Evolutionary conservation across 2,888 invertebrate genomes (phyloP).

Genomic region (Antheraea assamensis): DNA sequence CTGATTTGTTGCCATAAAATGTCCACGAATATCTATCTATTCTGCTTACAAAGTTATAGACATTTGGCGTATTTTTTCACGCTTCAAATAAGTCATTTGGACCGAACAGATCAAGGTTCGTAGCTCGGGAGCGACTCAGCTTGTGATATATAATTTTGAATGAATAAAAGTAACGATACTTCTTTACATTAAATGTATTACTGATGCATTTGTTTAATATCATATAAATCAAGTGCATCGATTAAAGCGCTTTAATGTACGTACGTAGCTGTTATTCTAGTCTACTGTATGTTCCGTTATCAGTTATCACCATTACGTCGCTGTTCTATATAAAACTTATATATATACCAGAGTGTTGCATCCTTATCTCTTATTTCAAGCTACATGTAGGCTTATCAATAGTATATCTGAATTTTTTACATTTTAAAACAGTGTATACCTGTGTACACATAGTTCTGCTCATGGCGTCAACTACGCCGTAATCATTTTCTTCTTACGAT

Average conservation of each 20-base stretch:
- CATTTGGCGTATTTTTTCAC: constrained; percentile 49
- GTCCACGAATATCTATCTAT: constrained; percentile 60
- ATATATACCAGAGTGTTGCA: background rate
- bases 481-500: too few species aligned
- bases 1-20: constrained; percentile 54
- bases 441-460: too few species aligned
- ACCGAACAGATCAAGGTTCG: constrained; percentile 9
- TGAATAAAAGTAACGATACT: background rate
- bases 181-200: background rate
- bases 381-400: background rate
- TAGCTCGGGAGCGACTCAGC: background rate
- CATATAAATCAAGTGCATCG: background rate
- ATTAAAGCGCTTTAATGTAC: background rate
- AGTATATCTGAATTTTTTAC: background rate
- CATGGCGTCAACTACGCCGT: too few species aligned
- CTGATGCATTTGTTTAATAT: background rate
- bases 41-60: constrained; percentile 51
- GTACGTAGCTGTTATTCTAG: background rate
- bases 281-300: too few species aligned
- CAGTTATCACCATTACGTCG: too few species aligned
- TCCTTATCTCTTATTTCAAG: background rate
- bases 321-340: background rate
- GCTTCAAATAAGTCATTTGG: constrained; percentile 22
- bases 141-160: background rate
- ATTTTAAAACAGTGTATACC: too few species aligned